A percentile compares a stretch with the other conserved stretches of the same genome.
Evolutionary conservation across 1,140 invertebrate species (phyloP).

Genomic region (Leptopilina boulardi): DNA sequence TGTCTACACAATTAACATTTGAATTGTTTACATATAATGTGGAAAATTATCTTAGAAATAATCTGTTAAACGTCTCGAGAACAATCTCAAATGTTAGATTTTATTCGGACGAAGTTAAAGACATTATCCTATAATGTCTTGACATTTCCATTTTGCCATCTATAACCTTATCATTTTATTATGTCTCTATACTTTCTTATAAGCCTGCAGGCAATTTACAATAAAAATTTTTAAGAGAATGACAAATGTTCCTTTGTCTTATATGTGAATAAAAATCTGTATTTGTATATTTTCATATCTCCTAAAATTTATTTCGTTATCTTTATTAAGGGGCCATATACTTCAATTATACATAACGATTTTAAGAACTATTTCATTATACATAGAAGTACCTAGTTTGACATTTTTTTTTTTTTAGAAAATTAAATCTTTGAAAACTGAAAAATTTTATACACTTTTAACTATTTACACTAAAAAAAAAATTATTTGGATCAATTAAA

Average conservation of each 20-base stretch:
- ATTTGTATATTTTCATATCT: neutral
- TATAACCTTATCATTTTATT: neutral
- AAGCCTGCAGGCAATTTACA: neutral
- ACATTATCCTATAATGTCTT: conserved; percentile 6
- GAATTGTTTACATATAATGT: neutral
- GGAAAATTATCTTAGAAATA: neutral
- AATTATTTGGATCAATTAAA: too few species aligned
- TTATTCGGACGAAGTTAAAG: neutral
- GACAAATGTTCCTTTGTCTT: neutral
- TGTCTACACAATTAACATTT: neutral
- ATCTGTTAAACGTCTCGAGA: neutral
- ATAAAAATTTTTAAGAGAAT: neutral
- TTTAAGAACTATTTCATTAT: too few species aligned
- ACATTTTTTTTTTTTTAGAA: too few species aligned
- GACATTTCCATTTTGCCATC: conserved; percentile 1
- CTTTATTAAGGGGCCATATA: too few species aligned
- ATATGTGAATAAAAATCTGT: too few species aligned
- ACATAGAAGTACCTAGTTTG: too few species aligned
- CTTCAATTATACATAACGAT: too few species aligned
- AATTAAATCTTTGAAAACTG: too few species aligned
- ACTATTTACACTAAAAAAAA: too few species aligned
- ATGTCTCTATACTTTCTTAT: neutral
- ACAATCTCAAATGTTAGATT: neutral
- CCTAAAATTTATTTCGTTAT: too few species aligned
- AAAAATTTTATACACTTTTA: too few species aligned